Evolutionary conservation across 2,797 vertebrate species (phyloP), one percentile per base, ranked within the genome.

Genomic region (Pteronotus mesoamericanus): DNA sequence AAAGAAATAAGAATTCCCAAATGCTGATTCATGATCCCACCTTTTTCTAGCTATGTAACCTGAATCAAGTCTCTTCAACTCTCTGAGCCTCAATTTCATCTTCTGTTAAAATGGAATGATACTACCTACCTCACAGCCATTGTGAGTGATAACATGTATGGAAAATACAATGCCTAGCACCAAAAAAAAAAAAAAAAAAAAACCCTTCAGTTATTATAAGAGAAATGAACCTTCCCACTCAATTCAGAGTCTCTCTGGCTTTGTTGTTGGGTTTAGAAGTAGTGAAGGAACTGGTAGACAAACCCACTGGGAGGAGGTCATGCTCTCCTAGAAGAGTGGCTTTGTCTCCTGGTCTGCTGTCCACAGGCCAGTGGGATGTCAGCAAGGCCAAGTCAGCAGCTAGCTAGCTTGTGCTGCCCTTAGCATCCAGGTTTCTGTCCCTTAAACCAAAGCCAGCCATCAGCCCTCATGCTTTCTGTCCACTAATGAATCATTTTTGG

Each of bases 401-500:
- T 87, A 51, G 16, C 61, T 90, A 74, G 68, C n/a, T 55, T 95
- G 26, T 21, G 44, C 71, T 18, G 26, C 11, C 74, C 89, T 84
- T 71, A 44, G 22, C 95, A 42, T 92, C 39, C 82, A 89, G 64
- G 51, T 94, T 95, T 92, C 95, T 91, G 72, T 89, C 74, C 93
- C 82, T 46, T 92, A 94, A 94, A 83, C n/a, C 82, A 94, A 89
- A 96, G 39, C 64, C 19, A 57, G 11, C 78, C 19, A 18, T 83
- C 44, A 90, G n/a, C 32, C 44, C 55, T 89, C 10, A 10, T 55
- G 22, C 53, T 95, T 86, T 51, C 61, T 89, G 51, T 75, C 88
- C 59, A 86, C 85, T 96, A 83, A 97, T 91, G 80, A 97, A 72
- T 97, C 79, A 88, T 95, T 96, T 86, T 84, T 80, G 8, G 11